These are phyloP conservation scores for Irena cyanogastra DNA, from an alignment of 2,113 vertebrate species.

Conservation along the genomic window DNA sequence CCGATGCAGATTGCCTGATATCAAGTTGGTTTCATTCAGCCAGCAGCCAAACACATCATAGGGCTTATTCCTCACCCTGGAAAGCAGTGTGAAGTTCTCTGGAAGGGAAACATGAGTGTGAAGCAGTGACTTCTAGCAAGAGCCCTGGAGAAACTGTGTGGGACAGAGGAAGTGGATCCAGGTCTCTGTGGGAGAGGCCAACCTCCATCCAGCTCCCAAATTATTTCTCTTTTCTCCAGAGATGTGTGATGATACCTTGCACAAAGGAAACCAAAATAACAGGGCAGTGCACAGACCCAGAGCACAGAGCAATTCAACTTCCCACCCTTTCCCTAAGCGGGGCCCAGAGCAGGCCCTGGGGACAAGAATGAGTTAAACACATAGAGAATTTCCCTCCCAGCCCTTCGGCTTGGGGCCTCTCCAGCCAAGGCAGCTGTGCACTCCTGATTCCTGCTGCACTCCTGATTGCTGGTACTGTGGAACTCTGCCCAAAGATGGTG, in stretches of 20 bases:
- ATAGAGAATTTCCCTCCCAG: background rate
- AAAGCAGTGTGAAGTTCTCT: constrained; percentile 91
- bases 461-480: background rate
- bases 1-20: constrained; percentile 94
- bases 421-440: background rate
- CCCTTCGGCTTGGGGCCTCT: background rate
- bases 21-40: constrained; percentile 93
- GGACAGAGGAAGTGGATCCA: background rate
- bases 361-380: background rate
- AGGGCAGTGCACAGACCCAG: background rate
- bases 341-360: background rate
- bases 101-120: background rate
- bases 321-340: background rate
- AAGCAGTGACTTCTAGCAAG: background rate
- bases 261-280: background rate
- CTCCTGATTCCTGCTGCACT: background rate
- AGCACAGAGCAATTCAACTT: background rate
- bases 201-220: background rate
- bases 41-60: constrained; percentile 97
- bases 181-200: background rate
- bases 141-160: accelerated
- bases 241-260: background rate
- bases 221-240: background rate
- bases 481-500: background rate
- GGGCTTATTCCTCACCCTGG: constrained; percentile 94